Base-by-base conservation (phyloP, 2,888 invertebrate species). In the Gasteruption jaculator region DNA sequence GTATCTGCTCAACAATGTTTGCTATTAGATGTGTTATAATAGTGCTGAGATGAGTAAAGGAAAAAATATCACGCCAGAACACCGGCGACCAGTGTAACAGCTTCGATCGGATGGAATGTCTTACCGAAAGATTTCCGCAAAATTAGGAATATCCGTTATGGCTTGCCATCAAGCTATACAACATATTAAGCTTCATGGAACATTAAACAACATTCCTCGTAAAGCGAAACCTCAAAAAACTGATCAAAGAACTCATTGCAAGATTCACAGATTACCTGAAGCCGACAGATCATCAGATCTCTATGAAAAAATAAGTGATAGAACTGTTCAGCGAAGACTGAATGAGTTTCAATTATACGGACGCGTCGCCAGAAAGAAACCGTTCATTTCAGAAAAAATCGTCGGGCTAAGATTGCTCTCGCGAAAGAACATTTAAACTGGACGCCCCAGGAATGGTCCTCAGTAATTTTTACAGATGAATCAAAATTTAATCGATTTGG, bases 341-440 rank as follows among this genome's bases (percentile, higher is more conserved):
- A 35, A 38, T 40, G 40, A 40, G 31, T 40, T 41, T 29, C 21
- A 22, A 27, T 21, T 36, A 18, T 29, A 29, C 24, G 30, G 41
- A 14, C 19, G 41, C 4, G 34, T 41, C n/a, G 4, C 8, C 24
- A 18, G 30, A 31, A 36, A 36, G 16, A 26, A 26, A 26, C 26
- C 26, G 26, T 26, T 12, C 26, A 26, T 26, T 12, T 26, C 26
- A 5, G 26, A 26, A 26, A 26, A 26, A 41, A 36, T 36, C 20
- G 19, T 5, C 35, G 18, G 30, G 31, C 25, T 14, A n/a, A 31
- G 31, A 14, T 29, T 16, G 24, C 12, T 11, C 36, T 41, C 24
- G 35, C 18, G 16, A 30, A 24, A 5, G 30, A 35, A 19, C 24
- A 41, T 20, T 4, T 24, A 3, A n/a, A 36, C 25, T 41, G 30